Base-by-base conservation (phyloP, 2,113 vertebrate genomes). In the Orycteropus afer region DNA sequence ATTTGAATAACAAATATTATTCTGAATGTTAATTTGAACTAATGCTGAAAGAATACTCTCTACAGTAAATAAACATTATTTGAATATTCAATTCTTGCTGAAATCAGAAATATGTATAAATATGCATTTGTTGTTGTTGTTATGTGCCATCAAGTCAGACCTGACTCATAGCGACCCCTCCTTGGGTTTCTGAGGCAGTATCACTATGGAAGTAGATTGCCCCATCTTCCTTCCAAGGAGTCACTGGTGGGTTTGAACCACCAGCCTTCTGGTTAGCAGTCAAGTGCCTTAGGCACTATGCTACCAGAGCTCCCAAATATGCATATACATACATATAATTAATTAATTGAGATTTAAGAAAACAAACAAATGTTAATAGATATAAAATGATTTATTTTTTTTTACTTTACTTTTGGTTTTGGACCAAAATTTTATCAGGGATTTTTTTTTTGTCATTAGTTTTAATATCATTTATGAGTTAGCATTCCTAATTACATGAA, bases 61-160 rank as follows among this genome's bases (percentile, higher is more conserved):
- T n/a, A n/a, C 61, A 92, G 57, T 63, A 86, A 79, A 71, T 84
- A 92, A 77, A 51, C 13, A 49, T 18, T 81, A 73, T 59, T 87
- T 93, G 34, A 93, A 49, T 82, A 89, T 63, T 37, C 27, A 91
- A 17, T 74, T 3, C 69, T 78, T 87, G n/a, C 2, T 91, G 40
- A 86, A 94, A 91, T 63, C 86, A 93, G 71, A 89, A 91, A 81
- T 55, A 85, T 0, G 32, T 23, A 86, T 20, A n/a, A n/a, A n/a
- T n/a, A n/a, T n/a, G n/a, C n/a, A n/a, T n/a, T n/a, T n/a, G n/a
- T n/a, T n/a, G n/a, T n/a, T n/a, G n/a, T n/a, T n/a, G n/a, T n/a
- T n/a, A n/a, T n/a, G n/a, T n/a, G n/a, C n/a, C n/a, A n/a, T n/a
- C n/a, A n/a, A n/a, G n/a, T n/a, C n/a, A n/a, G n/a, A n/a, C n/a